Conservation (phyloP, 2,113 vertebrate species). For the Protomyctophum bolini region DNA sequence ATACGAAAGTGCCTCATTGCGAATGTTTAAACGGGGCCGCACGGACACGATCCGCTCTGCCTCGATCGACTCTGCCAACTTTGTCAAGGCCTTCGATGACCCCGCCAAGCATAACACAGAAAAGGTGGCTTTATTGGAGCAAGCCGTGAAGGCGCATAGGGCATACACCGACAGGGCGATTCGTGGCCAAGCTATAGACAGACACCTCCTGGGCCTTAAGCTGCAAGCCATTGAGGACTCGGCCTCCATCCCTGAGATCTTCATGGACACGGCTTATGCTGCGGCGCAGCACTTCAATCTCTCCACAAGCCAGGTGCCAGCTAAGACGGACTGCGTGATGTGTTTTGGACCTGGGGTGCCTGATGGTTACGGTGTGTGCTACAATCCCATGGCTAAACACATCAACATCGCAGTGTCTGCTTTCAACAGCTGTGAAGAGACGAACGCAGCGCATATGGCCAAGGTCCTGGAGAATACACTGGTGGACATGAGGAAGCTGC, state of each 20-base stretch:
- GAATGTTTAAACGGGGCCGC: constrained; percentile 91
- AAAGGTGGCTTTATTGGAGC: constrained; percentile 85
- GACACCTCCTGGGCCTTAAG: constrained; percentile 93
- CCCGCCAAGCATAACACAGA: constrained; percentile 79
- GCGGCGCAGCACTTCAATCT: constrained; percentile 91
- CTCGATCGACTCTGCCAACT: constrained; percentile 80
- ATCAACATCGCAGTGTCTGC: constrained; percentile 93
- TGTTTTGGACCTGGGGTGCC: constrained; percentile 92
- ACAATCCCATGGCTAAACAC: constrained; percentile 92
- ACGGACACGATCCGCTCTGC: constrained; percentile 93
- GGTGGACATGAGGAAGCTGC: constrained; percentile 86
- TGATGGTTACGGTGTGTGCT: constrained; percentile 95
- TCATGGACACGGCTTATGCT: constrained; percentile 88
- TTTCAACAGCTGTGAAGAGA: constrained; percentile 90
- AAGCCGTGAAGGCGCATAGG: constrained; percentile 85
- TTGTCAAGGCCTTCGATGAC: constrained; percentile 85
- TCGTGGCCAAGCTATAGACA: constrained; percentile 90
- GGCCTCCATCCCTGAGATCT: constrained; percentile 87
- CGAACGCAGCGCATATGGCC: constrained; percentile 79
- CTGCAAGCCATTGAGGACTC: constrained; percentile 90
- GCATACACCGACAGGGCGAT: constrained; percentile 89
- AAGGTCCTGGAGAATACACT: constrained; percentile 84
- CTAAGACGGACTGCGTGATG: constrained; percentile 95
- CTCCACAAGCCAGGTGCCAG: constrained; percentile 97
- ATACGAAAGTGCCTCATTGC: constrained; percentile 90